Evolutionary conservation across 2,113 vertebrate species (phyloP).

Genomic region (Sylvietta virens): DNA sequence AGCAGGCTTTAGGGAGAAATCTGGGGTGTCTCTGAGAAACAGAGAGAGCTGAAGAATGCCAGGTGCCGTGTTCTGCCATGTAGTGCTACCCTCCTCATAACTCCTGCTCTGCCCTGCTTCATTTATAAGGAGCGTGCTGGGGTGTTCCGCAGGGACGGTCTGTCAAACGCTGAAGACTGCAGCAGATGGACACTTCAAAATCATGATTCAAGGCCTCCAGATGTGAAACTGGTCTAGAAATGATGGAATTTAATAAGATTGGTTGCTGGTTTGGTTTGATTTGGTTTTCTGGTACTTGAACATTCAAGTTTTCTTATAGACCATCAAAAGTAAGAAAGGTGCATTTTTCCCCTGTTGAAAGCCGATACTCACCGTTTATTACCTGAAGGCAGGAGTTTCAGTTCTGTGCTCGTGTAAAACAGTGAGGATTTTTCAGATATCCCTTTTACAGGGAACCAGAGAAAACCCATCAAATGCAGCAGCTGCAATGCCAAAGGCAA

Average conservation of each 20-base stretch:
- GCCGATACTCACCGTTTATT: not conserved
- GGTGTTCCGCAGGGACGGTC: not conserved
- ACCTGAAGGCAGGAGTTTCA: not conserved
- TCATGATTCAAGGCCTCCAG: not conserved
- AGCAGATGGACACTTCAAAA: not conserved
- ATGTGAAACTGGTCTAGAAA: not conserved
- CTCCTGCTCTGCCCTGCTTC: not conserved
- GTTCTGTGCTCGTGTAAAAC: not conserved
- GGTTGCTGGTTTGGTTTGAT: not conserved
- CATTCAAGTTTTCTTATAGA: not conserved
- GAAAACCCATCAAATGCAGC: not conserved
- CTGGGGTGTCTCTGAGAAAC: not conserved
- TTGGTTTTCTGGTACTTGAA: not conserved
- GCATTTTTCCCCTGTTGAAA: not conserved
- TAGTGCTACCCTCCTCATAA: not conserved
- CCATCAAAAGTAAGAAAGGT: not conserved
- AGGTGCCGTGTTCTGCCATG: not conserved
- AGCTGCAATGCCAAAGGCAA: not conserved
- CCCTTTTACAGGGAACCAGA: not conserved
- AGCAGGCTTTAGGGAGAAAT: not conserved
- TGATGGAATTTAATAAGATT: not conserved
- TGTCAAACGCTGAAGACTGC: not conserved
- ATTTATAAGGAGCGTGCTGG: rapidly evolving
- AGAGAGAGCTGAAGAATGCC: not conserved
- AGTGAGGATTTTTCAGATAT: not conserved